Evolutionary conservation across 2,797 vertebrate genomes (phyloP).

Genomic region (Choloepus didactylus): DNA sequence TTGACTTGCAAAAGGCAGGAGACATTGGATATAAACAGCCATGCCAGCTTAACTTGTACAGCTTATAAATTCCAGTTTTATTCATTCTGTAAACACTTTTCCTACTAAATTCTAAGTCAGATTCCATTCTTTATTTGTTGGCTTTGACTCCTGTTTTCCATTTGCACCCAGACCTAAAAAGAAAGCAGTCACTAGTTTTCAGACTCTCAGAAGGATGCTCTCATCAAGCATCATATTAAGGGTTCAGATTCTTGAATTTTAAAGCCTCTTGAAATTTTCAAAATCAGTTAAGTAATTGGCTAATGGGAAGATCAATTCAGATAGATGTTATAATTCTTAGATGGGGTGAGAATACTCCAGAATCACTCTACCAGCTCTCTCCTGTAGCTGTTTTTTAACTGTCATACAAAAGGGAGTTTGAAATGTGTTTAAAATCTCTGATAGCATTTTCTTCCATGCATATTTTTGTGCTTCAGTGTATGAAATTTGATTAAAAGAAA

Average conservation of each 20-base stretch:
- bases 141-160: neutral
- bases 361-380: conserved; percentile 22
- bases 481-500: conserved; percentile 76
- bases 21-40: neutral
- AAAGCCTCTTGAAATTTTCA: conserved; percentile 65
- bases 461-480: conserved; percentile 60
- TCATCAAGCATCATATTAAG: neutral
- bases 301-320: neutral
- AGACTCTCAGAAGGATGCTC: neutral
- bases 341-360: neutral
- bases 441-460: conserved; percentile 66
- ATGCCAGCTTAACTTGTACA: neutral
- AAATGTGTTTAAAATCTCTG: conserved; percentile 72
- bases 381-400: conserved; percentile 56
- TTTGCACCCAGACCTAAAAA: conserved; percentile 17
- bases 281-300: conserved; percentile 41
- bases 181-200: conserved; percentile 28
- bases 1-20: neutral
- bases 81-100: conserved; percentile 38
- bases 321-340: conserved; percentile 59
- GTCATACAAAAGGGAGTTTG: conserved; percentile 41
- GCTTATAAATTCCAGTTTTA: neutral
- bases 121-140: neutral
- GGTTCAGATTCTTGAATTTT: conserved; percentile 62
- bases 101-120: conserved; percentile 14